Evolutionary conservation across 2,888 invertebrate genomes (phyloP), one percentile per base, ranked within the genome.

Genomic region (Eristalis arbustorum): DNA sequence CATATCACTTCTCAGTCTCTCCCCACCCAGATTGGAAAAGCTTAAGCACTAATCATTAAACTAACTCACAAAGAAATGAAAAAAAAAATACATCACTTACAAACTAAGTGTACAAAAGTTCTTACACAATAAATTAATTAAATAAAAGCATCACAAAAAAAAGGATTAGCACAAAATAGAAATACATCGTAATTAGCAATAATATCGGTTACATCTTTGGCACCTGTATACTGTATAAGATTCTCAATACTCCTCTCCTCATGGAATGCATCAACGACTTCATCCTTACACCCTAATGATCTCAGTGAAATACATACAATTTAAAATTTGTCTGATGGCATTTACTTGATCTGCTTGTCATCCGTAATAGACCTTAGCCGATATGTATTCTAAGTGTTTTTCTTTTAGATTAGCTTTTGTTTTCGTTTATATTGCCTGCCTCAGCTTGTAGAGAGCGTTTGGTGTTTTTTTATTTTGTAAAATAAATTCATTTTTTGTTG

Each of bases 201-300:
- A 78, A 68, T 80, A 80, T 74, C 49, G 63, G 68, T 68, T 72
- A 77, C 49, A 77, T 85, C 81, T 85, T 85, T 85, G 85, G 85
- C 85, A 82, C 85, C 82, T 59, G 72, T 73, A 69, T 67, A 68
- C 62, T 66, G 74, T 61, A 69, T 73, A 59, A 71, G 42, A 61
- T 62, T 22, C 62, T 37, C 49, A 23, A 57, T 63, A 34, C 31
- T 72, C 31, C 10, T 8, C 31, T 31, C 31, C 31, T 31, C 22
- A 37, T 71, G 61, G 66, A 72, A 78, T 72, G 59, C 40, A 71
- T 25, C 18, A 25, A 40, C 42, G 42, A 10, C 0, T n/a, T 49
- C 49, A 18, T 8, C 8, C 49, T 49, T 14, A 62, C 25, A 25
- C 63, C n/a, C 40, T 84, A 61, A 49, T 42, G 62, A 22, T 67